Evolutionary conservation across 2,113 vertebrate genomes (phyloP).

Genomic region (Tyrannus savana): DNA sequence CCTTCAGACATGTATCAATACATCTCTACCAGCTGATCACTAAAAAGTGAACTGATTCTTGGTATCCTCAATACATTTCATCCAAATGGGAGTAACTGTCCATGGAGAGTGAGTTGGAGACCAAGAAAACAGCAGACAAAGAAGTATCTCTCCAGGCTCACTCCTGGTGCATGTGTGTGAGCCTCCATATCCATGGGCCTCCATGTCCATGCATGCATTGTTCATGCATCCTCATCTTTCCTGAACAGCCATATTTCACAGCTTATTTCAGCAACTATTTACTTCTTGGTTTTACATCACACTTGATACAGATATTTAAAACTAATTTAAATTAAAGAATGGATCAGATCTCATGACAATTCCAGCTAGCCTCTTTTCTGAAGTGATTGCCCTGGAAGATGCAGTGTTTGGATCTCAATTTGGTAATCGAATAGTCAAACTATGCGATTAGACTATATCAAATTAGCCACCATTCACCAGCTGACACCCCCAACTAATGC

Average conservation of each 20-base stretch:
- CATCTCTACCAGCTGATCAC: not conserved
- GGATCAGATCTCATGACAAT: not conserved
- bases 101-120: not conserved
- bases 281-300: not conserved
- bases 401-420: not conserved
- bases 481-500: slow-evolving; percentile 34
- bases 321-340: slow-evolving; percentile 17
- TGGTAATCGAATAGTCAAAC: slow-evolving; percentile 46
- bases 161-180: rapidly evolving
- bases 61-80: not conserved
- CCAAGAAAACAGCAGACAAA: not conserved
- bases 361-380: not conserved
- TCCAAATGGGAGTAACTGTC: not conserved
- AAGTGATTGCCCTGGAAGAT: not conserved
- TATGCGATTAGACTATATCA: slow-evolving; percentile 28
- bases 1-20: not conserved
- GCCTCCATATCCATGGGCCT: not conserved
- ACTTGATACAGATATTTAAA: not conserved
- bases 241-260: not conserved
- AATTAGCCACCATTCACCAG: slow-evolving; percentile 27
- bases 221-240: not conserved
- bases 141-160: not conserved
- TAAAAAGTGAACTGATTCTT: not conserved
- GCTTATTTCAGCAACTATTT: not conserved
- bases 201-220: not conserved